These are phyloP conservation scores for Polypterus senegalus DNA, from an alignment of 2,113 vertebrate genomes.

Conservation along the genomic window DNA sequence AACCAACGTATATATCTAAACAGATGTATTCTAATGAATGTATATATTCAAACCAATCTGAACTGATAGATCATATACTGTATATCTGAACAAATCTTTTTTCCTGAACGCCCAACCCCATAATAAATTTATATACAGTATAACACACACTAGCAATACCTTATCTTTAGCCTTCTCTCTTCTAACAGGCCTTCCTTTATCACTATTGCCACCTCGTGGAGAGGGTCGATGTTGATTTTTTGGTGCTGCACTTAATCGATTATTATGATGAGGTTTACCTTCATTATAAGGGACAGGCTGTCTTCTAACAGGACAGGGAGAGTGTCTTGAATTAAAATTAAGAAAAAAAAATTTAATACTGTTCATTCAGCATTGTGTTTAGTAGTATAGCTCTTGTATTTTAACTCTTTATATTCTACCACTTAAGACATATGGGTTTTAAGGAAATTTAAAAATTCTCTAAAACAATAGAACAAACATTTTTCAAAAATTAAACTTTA, in stretches of 20 bases:
- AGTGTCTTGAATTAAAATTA: constrained; percentile 48
- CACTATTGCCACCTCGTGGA: constrained; percentile 55
- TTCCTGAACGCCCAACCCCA: constrained; percentile 2
- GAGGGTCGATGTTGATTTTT: constrained; percentile 60
- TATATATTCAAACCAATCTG: too few species aligned
- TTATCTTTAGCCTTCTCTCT: constrained; percentile 83
- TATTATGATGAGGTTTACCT: constrained; percentile 55
- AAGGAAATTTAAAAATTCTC: background rate
- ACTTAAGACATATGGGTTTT: too few species aligned
- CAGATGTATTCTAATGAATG: too few species aligned
- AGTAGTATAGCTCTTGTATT: background rate
- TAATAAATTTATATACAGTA: background rate
- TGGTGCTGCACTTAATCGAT: constrained; percentile 53
- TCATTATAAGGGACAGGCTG: constrained; percentile 63
- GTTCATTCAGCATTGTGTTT: background rate
- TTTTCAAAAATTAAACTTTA: background rate
- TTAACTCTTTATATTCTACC: too few species aligned
- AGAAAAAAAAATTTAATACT: constrained; percentile 27
- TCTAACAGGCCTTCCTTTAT: constrained; percentile 62
- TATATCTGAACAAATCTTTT: too few species aligned
- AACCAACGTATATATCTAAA: too few species aligned
- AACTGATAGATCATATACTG: too few species aligned
- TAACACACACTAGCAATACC: constrained; percentile 40
- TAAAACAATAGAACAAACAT: background rate
- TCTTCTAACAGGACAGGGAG: constrained; percentile 63